Evolutionary conservation across 1,140 invertebrate genomes (phyloP).

Genomic region (Drosophila aff.): DNA sequence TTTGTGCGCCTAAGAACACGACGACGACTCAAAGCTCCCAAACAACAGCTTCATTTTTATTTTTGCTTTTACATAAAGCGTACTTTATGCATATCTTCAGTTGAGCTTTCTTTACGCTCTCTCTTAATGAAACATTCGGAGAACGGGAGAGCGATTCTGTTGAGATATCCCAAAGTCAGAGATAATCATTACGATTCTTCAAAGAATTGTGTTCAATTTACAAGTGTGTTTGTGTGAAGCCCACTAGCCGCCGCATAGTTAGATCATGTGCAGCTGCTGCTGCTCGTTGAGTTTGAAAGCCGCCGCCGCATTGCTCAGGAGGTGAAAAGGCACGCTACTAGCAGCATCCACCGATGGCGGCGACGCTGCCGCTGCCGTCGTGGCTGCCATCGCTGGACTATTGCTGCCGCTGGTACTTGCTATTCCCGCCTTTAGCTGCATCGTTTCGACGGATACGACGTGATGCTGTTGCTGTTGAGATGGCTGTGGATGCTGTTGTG

Average conservation of each 20-base stretch:
- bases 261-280: conserved; percentile 74
- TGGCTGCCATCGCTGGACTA: conserved; percentile 25
- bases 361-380: conserved; percentile 26
- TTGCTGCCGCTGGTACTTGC: conserved; percentile 37
- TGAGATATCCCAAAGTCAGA: background rate
- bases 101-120: background rate
- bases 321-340: conserved; percentile 90
- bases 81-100: background rate
- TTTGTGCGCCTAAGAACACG: background rate
- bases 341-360: conserved; percentile 79
- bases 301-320: conserved; percentile 86
- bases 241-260: conserved; percentile 32
- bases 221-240: background rate
- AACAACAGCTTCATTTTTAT: background rate
- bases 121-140: background rate
- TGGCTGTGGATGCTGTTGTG: conserved; percentile 1
- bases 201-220: conserved; percentile 15
- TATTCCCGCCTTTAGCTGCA: conserved; percentile 52
- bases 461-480: conserved; percentile 22
- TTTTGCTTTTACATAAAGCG: background rate
- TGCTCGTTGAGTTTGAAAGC: conserved; percentile 66
- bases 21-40: background rate
- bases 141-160: background rate
- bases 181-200: background rate
- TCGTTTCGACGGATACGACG: conserved; percentile 49